phyloP scores from a whole-genome alignment of 2,888 invertebrate species.

The Ennomos fuscantarius region DNA sequence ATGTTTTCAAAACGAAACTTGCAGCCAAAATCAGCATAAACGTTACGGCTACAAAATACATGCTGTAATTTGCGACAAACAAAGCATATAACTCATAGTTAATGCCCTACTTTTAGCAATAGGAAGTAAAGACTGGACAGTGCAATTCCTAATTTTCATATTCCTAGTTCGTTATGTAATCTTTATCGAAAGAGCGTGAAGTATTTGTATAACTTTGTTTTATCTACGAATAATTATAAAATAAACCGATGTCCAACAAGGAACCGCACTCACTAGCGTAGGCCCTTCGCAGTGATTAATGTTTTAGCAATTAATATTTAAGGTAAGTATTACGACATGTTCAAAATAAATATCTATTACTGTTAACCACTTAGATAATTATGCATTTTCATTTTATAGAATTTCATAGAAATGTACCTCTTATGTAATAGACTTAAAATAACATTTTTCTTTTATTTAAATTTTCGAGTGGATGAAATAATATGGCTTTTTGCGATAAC shows the following conservation, averaged over 20 bases:
- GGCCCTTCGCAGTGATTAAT: constrained; percentile 40
- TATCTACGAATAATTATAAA: constrained; percentile 53
- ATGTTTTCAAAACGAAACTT: no score
- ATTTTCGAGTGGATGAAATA: no score
- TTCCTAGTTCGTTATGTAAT: constrained; percentile 46
- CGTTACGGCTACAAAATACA: background rate
- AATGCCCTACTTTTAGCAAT: constrained; percentile 49
- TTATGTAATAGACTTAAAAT: constrained; percentile 22
- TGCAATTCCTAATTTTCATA: constrained; percentile 54
- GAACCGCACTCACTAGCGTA: constrained; percentile 49
- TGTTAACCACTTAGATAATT: background rate
- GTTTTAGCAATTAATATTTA: constrained; percentile 20
- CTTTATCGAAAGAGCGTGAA: constrained; percentile 32
- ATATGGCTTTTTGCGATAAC: no score
- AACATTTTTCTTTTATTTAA: no score
- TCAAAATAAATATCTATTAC: background rate
- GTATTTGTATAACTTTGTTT: constrained; percentile 48
- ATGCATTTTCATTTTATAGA: constrained; percentile 33
- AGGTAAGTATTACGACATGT: background rate
- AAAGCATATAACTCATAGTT: constrained; percentile 50
- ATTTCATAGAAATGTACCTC: constrained; percentile 23
- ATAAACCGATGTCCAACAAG: constrained; percentile 54
- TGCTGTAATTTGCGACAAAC: constrained; percentile 20
- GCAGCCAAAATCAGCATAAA: no score
- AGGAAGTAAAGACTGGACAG: constrained; percentile 48